phyloP scores from a whole-genome alignment of 2,797 vertebrate species.

The Sebastes oblongus region DNA sequence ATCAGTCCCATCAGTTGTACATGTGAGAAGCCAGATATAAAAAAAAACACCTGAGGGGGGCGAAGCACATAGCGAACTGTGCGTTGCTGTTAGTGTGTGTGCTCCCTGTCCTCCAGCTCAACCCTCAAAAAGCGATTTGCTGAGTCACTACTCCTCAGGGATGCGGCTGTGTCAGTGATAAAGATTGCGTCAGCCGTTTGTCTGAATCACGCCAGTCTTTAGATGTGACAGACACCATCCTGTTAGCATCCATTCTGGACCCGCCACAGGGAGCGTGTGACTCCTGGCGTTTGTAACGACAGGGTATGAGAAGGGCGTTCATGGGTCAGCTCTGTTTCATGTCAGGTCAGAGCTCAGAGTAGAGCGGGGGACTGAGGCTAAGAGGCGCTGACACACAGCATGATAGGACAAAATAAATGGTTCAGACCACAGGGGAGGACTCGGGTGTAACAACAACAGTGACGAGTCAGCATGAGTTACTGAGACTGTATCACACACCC shows the following conservation, averaged over 20 bases:
- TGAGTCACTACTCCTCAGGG: constrained; percentile 37
- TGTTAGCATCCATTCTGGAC: constrained; percentile 11
- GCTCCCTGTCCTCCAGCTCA: not conserved
- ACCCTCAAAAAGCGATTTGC: constrained; percentile 14
- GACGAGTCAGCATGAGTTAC: constrained; percentile 13
- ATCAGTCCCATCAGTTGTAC: not conserved
- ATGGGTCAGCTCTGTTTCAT: constrained; percentile 49
- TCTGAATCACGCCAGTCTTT: constrained; percentile 7
- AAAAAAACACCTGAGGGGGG: not conserved
- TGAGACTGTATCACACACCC: not conserved
- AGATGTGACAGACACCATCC: constrained; percentile 31
- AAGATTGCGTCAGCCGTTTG: constrained; percentile 39
- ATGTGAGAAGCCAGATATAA: not conserved
- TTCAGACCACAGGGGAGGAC: constrained; percentile 21
- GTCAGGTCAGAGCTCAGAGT: constrained; percentile 36
- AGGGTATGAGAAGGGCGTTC: constrained; percentile 20
- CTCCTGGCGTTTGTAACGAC: constrained; percentile 25
- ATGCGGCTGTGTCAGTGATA: constrained; percentile 15
- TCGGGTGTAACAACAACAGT: constrained; percentile 5
- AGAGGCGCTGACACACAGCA: constrained; percentile 42
- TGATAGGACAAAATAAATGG: constrained; percentile 22
- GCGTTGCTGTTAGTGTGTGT: not conserved
- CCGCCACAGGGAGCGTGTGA: constrained; percentile 23
- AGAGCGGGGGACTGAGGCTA: constrained; percentile 19
- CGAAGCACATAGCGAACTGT: not conserved